Conservation (phyloP, 2,113 vertebrate species). For the Noctilio leporinus region DNA sequence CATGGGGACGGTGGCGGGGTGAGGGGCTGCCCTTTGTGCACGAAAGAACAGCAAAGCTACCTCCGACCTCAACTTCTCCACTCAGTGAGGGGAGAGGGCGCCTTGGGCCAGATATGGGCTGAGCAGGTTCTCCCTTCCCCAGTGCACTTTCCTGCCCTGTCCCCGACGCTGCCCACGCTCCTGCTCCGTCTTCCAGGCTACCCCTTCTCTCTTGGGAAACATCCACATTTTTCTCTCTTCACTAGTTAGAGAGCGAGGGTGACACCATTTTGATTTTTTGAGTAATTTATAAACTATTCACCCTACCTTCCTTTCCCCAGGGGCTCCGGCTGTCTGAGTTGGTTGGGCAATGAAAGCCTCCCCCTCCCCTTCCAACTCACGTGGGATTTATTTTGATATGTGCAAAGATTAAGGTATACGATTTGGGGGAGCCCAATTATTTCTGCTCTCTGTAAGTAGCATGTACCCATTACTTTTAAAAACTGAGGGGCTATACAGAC, state of each 20-base stretch:
- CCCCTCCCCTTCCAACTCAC: neutral
- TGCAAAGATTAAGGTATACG: neutral
- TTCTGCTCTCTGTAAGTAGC: neutral
- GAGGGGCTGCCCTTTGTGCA: neutral
- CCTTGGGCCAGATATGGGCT: rapidly evolving
- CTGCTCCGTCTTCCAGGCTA: no score
- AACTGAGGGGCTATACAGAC: neutral
- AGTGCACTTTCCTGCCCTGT: no score
- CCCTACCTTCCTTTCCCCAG: neutral
- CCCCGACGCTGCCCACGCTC: no score
- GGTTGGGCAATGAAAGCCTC: neutral
- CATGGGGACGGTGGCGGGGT: no score
- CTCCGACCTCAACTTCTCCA: neutral
- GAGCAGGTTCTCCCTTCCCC: neutral
- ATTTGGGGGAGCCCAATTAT: neutral
- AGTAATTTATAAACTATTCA: neutral
- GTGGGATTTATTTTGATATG: neutral
- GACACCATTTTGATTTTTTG: neutral
- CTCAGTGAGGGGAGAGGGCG: no score
- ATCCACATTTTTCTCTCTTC: neutral
- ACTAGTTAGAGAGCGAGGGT: neutral
- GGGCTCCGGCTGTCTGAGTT: neutral
- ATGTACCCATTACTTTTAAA: neutral
- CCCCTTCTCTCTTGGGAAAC: neutral
- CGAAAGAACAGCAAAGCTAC: neutral